Base-by-base conservation (phyloP, 2,888 invertebrate species). In the Sarcophaga caerulescens region DNA sequence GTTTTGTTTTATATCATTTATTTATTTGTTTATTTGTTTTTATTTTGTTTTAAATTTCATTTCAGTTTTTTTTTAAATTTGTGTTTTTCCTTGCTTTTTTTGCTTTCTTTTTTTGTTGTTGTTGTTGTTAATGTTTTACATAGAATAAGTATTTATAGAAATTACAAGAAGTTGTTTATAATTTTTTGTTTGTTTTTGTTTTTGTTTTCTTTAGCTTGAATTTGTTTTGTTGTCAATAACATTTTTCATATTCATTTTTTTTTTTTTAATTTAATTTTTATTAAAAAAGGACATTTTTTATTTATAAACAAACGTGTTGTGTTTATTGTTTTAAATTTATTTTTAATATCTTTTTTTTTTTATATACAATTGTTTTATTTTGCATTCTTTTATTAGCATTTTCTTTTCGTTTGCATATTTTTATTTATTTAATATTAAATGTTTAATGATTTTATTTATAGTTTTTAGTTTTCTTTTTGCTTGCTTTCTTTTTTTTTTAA, bases 61-160 rank as follows among this genome's bases (percentile, higher is more conserved):
- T 35, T 35, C 35, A 35, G 35, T 35, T 35, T 5, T 35, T n/a
- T 6, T 35, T 35, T 35, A 6, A 35, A 35, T 35, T 35, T 35
- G 35, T 35, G 5, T 35, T 35, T 35, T 35, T 35, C 4, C 4
- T 25, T n/a, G n/a, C n/a, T n/a, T n/a, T 35, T 35, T 35, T 35
- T 6, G 35, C 35, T 35, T 35, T 6, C 75, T 79, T 81, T 79
- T 81, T 69, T 47, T 63, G 45, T 81, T n/a, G n/a, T n/a, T n/a
- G n/a, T n/a, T n/a, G n/a, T n/a, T 35, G 35, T 75, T 35, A 68
- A 80, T 82, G 81, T 88, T 87, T 80, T 81, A 87, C 82, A 81
- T 66, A 47, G 35, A 66, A 85, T 75, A 71, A 79, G 75, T 84
- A 80, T 79, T 84, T 84, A 71, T 80, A 84, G 84, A 84, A 70